phyloP scores from a whole-genome alignment of 2,888 invertebrate genomes.

The Ectropis crepuscularia region DNA sequence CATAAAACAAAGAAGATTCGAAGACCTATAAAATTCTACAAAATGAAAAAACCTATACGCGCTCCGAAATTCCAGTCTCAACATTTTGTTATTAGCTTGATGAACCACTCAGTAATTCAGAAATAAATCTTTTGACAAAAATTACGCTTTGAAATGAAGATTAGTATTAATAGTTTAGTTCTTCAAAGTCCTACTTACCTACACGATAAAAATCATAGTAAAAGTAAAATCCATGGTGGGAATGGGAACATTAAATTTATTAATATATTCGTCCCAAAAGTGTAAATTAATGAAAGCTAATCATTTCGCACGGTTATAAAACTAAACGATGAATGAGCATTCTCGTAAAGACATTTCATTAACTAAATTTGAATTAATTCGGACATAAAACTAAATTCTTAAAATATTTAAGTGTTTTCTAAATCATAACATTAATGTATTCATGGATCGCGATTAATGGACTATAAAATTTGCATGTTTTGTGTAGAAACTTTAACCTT shows the following conservation, averaged over 20 bases:
- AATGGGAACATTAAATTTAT: background rate
- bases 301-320: conserved; percentile 9
- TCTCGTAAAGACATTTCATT: conserved; percentile 1
- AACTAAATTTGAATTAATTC: conserved; percentile 4
- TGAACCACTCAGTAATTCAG: no score
- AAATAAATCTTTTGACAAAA: no score
- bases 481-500: background rate
- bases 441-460: conserved; percentile 2
- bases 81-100: no score
- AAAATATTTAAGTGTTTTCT: background rate
- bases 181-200: no score
- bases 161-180: no score
- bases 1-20: no score
- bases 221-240: background rate
- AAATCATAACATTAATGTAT: conserved; percentile 13
- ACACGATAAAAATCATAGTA: background rate
- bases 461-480: background rate
- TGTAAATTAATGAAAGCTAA: conserved; percentile 17
- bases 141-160: no score
- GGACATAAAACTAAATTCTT: conserved; percentile 4
- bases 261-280: background rate
- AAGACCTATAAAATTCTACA: no score
- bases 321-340: conserved; percentile 14
- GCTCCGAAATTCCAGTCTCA: no score
- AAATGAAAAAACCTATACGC: no score